These are phyloP conservation scores for Pristionchus arcanus DNA, from an alignment of 2,888 invertebrate species.

Conservation along the genomic window DNA sequence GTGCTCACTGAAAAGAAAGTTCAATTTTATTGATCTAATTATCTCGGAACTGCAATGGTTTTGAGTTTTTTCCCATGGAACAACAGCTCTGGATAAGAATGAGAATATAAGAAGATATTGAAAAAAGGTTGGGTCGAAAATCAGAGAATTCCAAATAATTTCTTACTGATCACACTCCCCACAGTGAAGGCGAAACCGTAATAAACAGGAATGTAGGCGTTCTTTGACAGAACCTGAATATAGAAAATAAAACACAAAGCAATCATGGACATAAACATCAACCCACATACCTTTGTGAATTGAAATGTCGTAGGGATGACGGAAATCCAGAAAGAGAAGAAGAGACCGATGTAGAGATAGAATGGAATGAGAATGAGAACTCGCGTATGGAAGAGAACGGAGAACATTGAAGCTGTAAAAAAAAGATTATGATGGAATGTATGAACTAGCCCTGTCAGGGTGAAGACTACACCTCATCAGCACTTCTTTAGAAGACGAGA, in stretches of 20 bases:
- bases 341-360: no score
- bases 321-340: conserved; percentile 38
- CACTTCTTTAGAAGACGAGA: no score
- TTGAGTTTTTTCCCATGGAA: no score
- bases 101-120: no score
- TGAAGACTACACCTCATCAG: no score
- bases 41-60: no score
- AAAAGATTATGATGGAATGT: not conserved
- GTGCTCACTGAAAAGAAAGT: conserved; percentile 21
- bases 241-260: not conserved
- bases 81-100: no score
- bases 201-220: conserved; percentile 43
- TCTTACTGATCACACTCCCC: conserved; percentile 40
- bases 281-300: conserved; percentile 35
- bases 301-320: conserved; percentile 35
- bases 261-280: no score
- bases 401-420: not conserved
- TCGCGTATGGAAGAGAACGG: conserved; percentile 21
- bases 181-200: conserved; percentile 26
- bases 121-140: no score
- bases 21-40: not conserved
- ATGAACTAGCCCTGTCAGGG: no score
- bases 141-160: no score
- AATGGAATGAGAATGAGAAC: no score
- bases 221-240: not conserved